Conservation (phyloP, 2,113 vertebrate species). For the Stegostoma tigrinum region DNA sequence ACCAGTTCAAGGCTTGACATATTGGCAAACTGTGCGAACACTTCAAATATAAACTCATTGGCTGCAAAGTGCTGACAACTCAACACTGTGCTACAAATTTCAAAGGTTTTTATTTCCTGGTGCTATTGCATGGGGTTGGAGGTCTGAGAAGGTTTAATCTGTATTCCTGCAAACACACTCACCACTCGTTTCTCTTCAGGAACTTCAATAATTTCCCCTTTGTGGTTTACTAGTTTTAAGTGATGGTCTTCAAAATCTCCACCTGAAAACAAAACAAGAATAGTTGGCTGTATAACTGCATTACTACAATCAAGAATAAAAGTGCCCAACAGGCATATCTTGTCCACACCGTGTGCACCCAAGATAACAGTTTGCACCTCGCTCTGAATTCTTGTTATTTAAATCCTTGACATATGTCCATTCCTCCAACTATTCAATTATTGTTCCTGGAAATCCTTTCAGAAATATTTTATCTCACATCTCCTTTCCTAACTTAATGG, state of each 20-base stretch:
- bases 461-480: not conserved
- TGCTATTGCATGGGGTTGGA: too few relatives aligned
- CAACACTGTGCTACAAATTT: not conserved
- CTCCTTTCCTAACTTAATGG: not conserved
- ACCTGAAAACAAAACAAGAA: slow-evolving; percentile 6
- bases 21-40: not conserved
- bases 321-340: not conserved
- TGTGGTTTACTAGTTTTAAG: not conserved
- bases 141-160: not conserved
- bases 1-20: not conserved
- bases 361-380: not conserved
- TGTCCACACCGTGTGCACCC: not conserved
- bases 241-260: not conserved
- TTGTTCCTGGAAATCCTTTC: not conserved
- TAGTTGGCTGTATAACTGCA: not conserved
- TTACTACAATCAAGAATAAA: not conserved
- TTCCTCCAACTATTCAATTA: not conserved
- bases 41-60: not conserved
- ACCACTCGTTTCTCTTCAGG: not conserved
- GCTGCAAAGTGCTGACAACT: not conserved
- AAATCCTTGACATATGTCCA: not conserved
- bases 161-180: not conserved
- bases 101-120: not conserved
- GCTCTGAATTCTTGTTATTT: not conserved
- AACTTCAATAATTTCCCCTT: not conserved